Base-by-base conservation (phyloP, 1,140 invertebrate species). In the Steinernema khuongi region DNA sequence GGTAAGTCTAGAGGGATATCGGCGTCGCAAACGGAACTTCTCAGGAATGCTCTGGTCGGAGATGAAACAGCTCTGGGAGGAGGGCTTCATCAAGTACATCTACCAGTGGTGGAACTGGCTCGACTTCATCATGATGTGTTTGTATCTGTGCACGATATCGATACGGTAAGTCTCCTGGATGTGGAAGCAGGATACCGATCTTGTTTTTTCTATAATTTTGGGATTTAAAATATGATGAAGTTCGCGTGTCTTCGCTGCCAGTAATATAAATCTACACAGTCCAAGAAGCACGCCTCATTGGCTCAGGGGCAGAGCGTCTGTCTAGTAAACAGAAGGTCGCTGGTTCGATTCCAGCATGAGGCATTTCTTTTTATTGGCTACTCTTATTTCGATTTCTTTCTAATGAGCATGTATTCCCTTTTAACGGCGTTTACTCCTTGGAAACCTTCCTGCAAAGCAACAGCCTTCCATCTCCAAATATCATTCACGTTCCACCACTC, bases 51-150 rank as follows among this genome's bases (percentile, higher is more conserved):
- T 97, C 50, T 93, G 92, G 88, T 90, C 90, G 7, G 94, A 97
- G 88, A 90, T 94, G 44, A 90, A 91, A 81, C 88, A 93, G 29
- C 86, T 97, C 18, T 96, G 93, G 91, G 88, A 90, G 0, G 91
- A 91, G 74, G 94, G 94, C 0, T 82, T 96, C n/a, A 85, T 91
- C 31, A 92, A 94, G 50, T 97, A 97, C 82, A 88, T 94, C 31
- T 90, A 90, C 67, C 94, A 97, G 87, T 89, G 96, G 73, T 97
- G 95, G 95, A 97, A 97, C 85, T 93, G 96, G 78, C 91, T 97
- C 1, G 95, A 97, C 85, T 96, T 96, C 82, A 91, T 96, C 78
- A 94, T 88, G 87, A 83, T 88, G 17, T 87, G 86, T 18, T 83
- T 88, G 7, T 88, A 88, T 78, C 81, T 88, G 19, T 86, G 86